Conservation (phyloP, 2,888 invertebrate genomes). For the Papilio demoleus region DNA sequence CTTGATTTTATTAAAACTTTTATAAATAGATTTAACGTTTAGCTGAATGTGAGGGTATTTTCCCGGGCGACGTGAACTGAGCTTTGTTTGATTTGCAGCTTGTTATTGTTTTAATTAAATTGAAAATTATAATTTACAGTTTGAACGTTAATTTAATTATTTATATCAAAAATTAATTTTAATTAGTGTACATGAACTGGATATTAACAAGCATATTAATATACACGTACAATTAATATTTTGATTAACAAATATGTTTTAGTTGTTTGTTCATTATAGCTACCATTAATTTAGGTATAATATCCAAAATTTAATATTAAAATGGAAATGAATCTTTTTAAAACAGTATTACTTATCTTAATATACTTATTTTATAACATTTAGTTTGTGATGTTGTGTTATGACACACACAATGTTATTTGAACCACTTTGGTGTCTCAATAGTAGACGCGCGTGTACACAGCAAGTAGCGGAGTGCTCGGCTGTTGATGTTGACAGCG, state of each 20-base stretch:
- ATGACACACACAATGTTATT: not conserved
- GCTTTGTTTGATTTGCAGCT: not conserved
- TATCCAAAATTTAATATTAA: too few relatives aligned
- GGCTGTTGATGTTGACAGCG: conserved; percentile 3
- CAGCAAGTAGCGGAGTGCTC: not conserved
- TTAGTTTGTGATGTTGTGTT: not conserved
- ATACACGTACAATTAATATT: not conserved
- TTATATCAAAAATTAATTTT: not conserved
- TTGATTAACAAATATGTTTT: not conserved
- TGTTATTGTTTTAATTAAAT: not conserved
- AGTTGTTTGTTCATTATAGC: not conserved
- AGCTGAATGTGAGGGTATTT: not conserved
- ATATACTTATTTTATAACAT: too few relatives aligned
- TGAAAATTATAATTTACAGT: not conserved
- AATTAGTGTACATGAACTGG: not conserved
- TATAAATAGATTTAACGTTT: not conserved
- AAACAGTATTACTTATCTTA: too few relatives aligned
- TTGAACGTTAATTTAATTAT: not conserved
- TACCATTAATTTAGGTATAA: too few relatives aligned
- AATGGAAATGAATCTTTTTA: too few relatives aligned
- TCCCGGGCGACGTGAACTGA: not conserved
- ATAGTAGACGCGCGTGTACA: not conserved
- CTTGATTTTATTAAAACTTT: conserved; percentile 5
- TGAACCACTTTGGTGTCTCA: not conserved
- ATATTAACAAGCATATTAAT: not conserved